Evolutionary conservation across 2,113 vertebrate genomes (phyloP), one percentile per base, ranked within the genome.

Genomic region (Argyrosomus japonicus): DNA sequence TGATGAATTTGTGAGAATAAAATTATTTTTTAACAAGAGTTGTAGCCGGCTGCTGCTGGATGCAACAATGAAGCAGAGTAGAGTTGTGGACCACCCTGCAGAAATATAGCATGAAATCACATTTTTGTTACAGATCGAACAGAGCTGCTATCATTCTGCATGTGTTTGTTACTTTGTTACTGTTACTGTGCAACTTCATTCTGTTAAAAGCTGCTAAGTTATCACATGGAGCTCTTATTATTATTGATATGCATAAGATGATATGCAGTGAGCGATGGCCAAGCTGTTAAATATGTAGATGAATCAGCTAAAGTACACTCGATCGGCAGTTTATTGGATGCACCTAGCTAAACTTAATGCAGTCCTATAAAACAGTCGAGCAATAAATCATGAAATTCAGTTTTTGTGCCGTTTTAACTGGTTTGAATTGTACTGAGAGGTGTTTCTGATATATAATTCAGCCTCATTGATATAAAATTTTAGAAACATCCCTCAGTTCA

Each of bases 1-100:
- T 27, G 64, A 47, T 65, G 1, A 14, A 11, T 54, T 53, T 29
- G 58, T 21, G 11, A 58, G 25, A 32, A 11, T 8, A 32, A 69
- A 51, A 29, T 18, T 10, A n/a, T 74, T 75, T 62, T 72, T 74
- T 25, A 1, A 19, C 6, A 50, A n/a, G 56, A 67, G 61, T 50
- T 71, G 11, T 23, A 21, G 73, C 12, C 3, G 4, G 56, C 5
- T 53, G 25, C 12, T 72, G 15, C 43, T 53, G n/a, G 45, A 57
- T 61, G 57, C 15, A 64, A 25, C 68, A 45, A 51, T 84, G 60
- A 75, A 15, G 25, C 81, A 32, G 21, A n/a, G 12, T 15, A 18
- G 19, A 13, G 7, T 45, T 9, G 47, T 1, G 11, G 23, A 71
- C 61, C 5, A 62, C 13, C 21, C 36, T 40, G 36, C 36, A 40